These are phyloP conservation scores for Apamea epomidion DNA, from an alignment of 2,888 invertebrate species.

Conservation along the genomic window DNA sequence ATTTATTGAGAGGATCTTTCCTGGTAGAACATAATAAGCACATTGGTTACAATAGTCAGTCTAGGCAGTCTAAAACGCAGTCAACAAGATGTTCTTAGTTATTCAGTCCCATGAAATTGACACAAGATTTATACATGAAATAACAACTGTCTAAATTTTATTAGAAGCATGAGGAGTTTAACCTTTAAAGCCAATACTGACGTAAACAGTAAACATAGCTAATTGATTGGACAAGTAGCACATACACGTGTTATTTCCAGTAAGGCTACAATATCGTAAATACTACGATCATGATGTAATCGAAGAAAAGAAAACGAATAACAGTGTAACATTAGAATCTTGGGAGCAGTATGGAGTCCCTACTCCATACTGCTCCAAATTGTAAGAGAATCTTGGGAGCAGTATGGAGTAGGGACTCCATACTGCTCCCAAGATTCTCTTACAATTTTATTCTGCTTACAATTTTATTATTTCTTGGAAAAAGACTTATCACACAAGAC, in stretches of 20 bases:
- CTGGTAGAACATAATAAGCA: no score
- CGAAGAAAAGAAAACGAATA: slow-evolving; percentile 9
- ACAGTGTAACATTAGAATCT: neutral
- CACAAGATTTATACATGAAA: neutral
- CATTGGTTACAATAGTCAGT: neutral
- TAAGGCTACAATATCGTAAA: slow-evolving; percentile 43
- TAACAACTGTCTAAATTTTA: neutral
- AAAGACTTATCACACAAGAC: neutral
- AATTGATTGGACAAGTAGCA: slow-evolving; percentile 54
- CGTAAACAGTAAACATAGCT: slow-evolving; percentile 30
- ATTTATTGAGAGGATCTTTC: neutral
- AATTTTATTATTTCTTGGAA: neutral
- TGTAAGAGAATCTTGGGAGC: no score
- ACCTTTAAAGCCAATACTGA: slow-evolving; percentile 36
- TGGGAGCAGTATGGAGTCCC: neutral
- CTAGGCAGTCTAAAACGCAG: neutral
- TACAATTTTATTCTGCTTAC: no score
- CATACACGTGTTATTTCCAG: slow-evolving; percentile 42
- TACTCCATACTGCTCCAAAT: no score
- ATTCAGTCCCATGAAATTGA: neutral
- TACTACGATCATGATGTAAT: slow-evolving; percentile 36
- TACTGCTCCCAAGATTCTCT: no score
- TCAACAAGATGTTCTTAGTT: neutral
- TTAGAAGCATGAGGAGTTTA: slow-evolving; percentile 20
- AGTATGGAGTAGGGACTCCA: no score